These are phyloP conservation scores for Scaptomyza polygonia DNA, from an alignment of 2,888 invertebrate genomes.

Conservation along the genomic window DNA sequence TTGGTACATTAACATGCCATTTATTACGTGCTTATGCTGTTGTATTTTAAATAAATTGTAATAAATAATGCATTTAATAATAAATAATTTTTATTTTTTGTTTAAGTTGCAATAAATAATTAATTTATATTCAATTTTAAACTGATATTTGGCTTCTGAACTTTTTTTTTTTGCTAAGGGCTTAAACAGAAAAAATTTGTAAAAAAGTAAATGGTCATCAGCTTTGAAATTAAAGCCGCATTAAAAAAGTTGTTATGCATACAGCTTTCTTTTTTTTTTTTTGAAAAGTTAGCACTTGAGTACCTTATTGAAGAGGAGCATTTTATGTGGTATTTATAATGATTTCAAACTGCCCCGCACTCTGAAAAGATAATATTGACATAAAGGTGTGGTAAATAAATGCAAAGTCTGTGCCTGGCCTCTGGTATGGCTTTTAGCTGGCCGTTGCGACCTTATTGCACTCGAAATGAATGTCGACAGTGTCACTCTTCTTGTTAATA, in stretches of 20 bases:
- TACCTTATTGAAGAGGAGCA: conserved; percentile 8
- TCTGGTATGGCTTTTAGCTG: conserved; percentile 32
- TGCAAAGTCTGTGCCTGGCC: conserved; percentile 18
- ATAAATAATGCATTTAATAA: neutral
- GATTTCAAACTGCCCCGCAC: neutral
- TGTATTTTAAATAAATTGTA: neutral
- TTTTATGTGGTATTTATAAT: conserved; percentile 12
- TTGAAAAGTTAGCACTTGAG: conserved; percentile 8
- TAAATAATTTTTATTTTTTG: neutral
- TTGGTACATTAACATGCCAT: neutral
- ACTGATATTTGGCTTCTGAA: neutral
- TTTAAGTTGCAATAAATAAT: neutral
- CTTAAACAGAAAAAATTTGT: neutral
- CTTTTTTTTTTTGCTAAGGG: neutral
- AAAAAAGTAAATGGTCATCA: neutral
- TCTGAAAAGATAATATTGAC: neutral
- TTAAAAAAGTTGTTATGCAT: neutral
- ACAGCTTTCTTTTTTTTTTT: neutral
- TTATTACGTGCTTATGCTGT: neutral
- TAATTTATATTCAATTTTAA: neutral
- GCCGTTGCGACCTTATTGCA: conserved; percentile 31
- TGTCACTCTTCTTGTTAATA: conserved; percentile 55
- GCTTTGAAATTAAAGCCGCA: neutral
- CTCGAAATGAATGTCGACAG: conserved; percentile 20
- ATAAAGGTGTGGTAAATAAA: neutral